These are phyloP conservation scores for Tuberolachnus salignus DNA, from an alignment of 2,888 invertebrate species.

Conservation along the genomic window DNA sequence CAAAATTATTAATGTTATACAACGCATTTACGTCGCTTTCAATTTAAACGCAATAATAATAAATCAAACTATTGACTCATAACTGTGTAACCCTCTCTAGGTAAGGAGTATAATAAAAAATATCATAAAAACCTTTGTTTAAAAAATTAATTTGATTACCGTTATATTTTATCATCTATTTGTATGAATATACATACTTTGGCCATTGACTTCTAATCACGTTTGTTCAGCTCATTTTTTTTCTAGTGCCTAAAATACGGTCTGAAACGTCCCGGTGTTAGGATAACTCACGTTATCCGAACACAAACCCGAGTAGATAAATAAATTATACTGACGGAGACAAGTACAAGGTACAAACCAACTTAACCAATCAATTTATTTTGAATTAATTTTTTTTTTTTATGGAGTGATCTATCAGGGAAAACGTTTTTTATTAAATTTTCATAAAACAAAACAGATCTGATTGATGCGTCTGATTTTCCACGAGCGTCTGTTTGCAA, in stretches of 20 bases:
- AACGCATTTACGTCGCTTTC: too few species aligned
- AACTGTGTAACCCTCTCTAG: too few species aligned
- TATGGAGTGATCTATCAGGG: too few species aligned
- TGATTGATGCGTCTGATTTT: neutral
- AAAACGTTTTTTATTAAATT: too few species aligned
- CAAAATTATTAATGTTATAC: too few species aligned
- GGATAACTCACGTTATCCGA: conserved; percentile 26
- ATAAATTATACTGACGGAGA: conserved; percentile 13
- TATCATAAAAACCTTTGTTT: conserved; percentile 4
- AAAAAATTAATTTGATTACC: conserved; percentile 31
- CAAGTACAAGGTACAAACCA: conserved; percentile 25
- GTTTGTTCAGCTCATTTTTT: conserved; percentile 36
- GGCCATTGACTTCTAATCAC: conserved; percentile 26
- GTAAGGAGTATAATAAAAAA: too few species aligned
- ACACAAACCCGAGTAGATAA: conserved; percentile 30
- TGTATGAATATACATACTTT: conserved; percentile 30
- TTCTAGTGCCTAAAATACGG: conserved; percentile 17
- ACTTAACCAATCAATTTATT: conserved; percentile 22
- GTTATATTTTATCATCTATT: conserved; percentile 13
- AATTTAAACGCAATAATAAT: too few species aligned
- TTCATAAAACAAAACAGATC: conserved; percentile 14
- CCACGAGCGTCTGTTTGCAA: neutral
- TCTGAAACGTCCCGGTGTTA: conserved; percentile 2
- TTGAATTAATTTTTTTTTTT: neutral
- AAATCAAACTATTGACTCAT: too few species aligned